Evolutionary conservation across 2,797 vertebrate species (phyloP), one percentile per base, ranked within the genome.

Genomic region (Hephaestus fuliginosus): DNA sequence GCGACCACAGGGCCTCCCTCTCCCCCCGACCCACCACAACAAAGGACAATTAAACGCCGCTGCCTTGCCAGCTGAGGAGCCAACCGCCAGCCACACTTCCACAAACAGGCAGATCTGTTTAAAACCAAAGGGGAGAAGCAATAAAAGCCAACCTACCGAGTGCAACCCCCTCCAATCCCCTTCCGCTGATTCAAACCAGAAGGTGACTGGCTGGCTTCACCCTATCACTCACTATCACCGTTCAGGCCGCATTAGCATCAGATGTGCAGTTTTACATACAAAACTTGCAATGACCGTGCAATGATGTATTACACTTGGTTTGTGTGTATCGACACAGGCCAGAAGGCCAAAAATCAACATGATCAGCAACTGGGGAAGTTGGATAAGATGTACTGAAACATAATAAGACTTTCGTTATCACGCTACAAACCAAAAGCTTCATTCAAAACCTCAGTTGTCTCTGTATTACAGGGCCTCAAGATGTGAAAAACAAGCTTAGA

Each of bases 71-170:
- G 94, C 94, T 94, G 93, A 93, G 93, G 93, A 94, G 93, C 89
- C 93, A 57, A 96, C 96, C 95, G 88, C 95, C 92, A 89, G 95
- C 95, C 95, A 92, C 95, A 96, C 95, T 95, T 96, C 95, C 95
- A 96, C 95, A 96, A 96, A 96, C 95, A 96, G 94, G 94, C 95
- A 95, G 94, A 94, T 95, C 94, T 93, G 95, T 95, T 95, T 94
- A 95, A 95, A 95, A 93, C 92, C 88, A 92, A 93, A 94, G 93
- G 87, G 89, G 93, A 94, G 94, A 94, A 91, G 94, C 92, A 95
- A 95, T 95, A 95, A 95, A 95, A 94, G 91, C 84, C 87, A 94
- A 92, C 93, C 94, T 94, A 93, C 87, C 64, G 52, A 90, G 90
- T 87, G 93, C 71, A 82, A 82, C 88, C 93, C 93, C 91, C 90